These are phyloP conservation scores for Zeugodacus cucurbitae DNA, from an alignment of 1,140 invertebrate species.

Conservation along the genomic window DNA sequence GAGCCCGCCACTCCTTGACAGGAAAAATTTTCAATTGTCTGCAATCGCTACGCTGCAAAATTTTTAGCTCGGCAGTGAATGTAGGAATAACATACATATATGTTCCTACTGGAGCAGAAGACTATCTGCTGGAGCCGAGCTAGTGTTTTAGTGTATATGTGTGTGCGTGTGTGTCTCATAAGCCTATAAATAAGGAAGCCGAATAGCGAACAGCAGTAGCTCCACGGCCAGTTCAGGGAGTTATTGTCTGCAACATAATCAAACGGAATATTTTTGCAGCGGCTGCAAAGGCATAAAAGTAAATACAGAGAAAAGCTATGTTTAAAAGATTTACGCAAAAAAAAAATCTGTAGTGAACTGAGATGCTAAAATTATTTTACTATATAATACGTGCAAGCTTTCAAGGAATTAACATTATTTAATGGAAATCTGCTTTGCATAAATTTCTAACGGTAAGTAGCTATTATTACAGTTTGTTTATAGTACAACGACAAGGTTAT, in stretches of 20 bases:
- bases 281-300: background rate
- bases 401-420: background rate
- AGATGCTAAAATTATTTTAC: background rate
- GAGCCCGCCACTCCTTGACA: conserved; percentile 24
- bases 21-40: conserved; percentile 6
- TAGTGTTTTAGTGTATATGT: background rate
- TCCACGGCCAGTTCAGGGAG: background rate
- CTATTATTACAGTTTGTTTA: background rate
- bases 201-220: background rate
- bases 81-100: background rate
- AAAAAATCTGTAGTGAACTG: background rate
- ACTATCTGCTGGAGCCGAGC: background rate
- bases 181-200: conserved; percentile 6
- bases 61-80: background rate
- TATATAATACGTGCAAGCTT: no score
- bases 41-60: background rate
- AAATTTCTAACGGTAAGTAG: background rate
- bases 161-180: background rate
- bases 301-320: conserved; percentile 29
- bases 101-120: conserved; percentile 8
- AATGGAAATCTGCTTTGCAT: background rate
- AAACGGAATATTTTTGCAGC: background rate
- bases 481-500: background rate
- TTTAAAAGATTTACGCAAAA: background rate
- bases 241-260: conserved; percentile 27